These are phyloP conservation scores for Oncorhynchus kisutch DNA, from an alignment of 2,113 vertebrate genomes.

Conservation along the genomic window DNA sequence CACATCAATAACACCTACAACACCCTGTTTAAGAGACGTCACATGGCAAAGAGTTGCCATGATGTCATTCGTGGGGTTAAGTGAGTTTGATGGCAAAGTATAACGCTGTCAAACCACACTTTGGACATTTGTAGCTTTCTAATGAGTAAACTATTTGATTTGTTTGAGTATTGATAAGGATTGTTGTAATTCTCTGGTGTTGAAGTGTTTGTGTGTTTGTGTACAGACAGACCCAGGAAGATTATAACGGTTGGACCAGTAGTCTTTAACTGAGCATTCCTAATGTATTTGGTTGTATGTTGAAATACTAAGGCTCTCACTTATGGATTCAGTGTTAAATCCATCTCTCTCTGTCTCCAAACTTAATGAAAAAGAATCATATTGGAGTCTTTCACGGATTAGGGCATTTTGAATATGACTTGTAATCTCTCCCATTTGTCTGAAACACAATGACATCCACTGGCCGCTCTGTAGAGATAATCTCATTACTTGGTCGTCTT, in stretches of 20 bases:
- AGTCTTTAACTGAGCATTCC: conserved; percentile 62
- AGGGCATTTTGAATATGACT: conserved; percentile 69
- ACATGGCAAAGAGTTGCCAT: background rate
- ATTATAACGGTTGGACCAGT: conserved; percentile 62
- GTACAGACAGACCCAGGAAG: conserved; percentile 57
- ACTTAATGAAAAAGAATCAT: conserved; percentile 72
- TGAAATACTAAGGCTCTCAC: conserved; percentile 60
- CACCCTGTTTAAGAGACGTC: background rate
- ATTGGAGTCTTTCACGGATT: conserved; percentile 73
- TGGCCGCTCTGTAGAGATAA: conserved; percentile 69
- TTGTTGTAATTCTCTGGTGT: background rate
- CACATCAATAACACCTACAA: conserved; percentile 19
- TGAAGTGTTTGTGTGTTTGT: conserved; percentile 35
- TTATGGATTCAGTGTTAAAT: conserved; percentile 13
- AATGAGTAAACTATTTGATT: too few relatives aligned
- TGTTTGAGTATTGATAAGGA: background rate
- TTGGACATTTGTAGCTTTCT: background rate
- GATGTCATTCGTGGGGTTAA: background rate
- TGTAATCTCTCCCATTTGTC: conserved; percentile 71
- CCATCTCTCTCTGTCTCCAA: conserved; percentile 60
- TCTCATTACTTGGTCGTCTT: conserved; percentile 75
- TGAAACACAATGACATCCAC: conserved; percentile 66
- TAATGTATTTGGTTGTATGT: conserved; percentile 64
- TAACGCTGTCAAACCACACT: background rate
- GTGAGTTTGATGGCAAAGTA: background rate